Evolutionary conservation across 92 coral and sea anemone genomes (phyloP), one percentile per base, ranked within the genome.

Genomic region (Palythoa grandis): DNA sequence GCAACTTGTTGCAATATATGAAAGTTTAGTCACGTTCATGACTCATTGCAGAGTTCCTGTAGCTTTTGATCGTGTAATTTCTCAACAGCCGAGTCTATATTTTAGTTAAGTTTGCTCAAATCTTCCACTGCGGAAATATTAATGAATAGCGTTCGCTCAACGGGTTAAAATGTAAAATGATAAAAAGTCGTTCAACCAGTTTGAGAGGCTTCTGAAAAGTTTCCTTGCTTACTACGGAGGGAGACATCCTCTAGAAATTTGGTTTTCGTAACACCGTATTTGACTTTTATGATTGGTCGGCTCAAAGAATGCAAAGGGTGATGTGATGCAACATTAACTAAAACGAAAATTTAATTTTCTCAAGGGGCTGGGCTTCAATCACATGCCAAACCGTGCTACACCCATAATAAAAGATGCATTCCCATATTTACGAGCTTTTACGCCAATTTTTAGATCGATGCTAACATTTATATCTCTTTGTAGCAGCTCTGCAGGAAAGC

Each of bases 271-370:
- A 80, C 74, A 74, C 85, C 39, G 22, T n/a, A 13, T 43, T 48
- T 6, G 74, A 47, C 47, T 52, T 80, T 52, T 65, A 39, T 66
- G 70, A 70, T 68, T 43, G 85, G 73, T 38, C 65, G 54, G 65
- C 74, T 60, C n/a, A 14, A 80, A 40, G 74, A 80, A 80, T 66
- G 65, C 57, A 43, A 80, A 66, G 72, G 74, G 61, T 80, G 85
- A 65, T 24, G 74, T 80, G 74, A 80, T 73, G 85, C 72, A 80
- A 80, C 85, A 43, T n/a, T 37, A 66, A 80, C 85, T 65, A 80
- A 65, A 65, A 70, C 85, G 72, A 80, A 65, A 80, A 65, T 80
- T 47, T 65, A 80, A 38, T 65, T 65, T 65, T 73, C 65, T 35
- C 69, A 19, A 17, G 85, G 85, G 85, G 29, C 66, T 48, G 85